phyloP scores from a whole-genome alignment of 2,888 invertebrate species.

The Callyntrura sp. region DNA sequence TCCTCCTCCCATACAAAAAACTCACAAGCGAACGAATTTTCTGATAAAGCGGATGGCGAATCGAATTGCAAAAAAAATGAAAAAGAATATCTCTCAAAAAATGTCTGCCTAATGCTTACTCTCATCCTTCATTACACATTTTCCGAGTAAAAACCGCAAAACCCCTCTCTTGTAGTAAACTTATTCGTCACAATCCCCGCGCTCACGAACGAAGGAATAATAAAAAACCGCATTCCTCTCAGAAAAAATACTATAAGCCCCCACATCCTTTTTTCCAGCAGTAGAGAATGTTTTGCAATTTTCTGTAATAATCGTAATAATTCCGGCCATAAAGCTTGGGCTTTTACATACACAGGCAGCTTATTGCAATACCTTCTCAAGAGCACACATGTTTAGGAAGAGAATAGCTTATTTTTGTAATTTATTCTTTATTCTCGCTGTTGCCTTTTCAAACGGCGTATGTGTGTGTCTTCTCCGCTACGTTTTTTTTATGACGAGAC shows the following conservation, averaged over 20 bases:
- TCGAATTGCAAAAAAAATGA: neutral
- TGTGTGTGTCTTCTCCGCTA: neutral
- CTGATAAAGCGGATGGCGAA: neutral
- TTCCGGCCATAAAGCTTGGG: neutral
- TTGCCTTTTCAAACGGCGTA: neutral
- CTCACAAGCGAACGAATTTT: neutral
- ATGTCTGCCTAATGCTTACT: neutral
- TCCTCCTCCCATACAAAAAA: neutral
- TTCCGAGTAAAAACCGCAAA: conserved; percentile 46
- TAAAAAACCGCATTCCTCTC: conserved; percentile 28
- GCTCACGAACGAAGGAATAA: neutral
- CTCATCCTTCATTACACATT: conserved; percentile 24
- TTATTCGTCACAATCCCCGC: conserved; percentile 34
- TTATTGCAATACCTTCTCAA: neutral
- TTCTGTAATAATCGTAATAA: conserved; percentile 34
- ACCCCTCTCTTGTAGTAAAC: neutral
- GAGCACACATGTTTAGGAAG: neutral
- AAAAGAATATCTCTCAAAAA: neutral
- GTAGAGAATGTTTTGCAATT: conserved; percentile 47
- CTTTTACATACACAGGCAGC: too few relatives aligned
- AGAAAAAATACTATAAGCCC: neutral
- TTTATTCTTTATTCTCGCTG: neutral
- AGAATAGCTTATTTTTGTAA: conserved; percentile 6
- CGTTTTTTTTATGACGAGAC: neutral
- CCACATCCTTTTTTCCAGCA: conserved; percentile 45